Conservation (phyloP, 1,140 invertebrate genomes). For the Scaptomyza pallida region DNA sequence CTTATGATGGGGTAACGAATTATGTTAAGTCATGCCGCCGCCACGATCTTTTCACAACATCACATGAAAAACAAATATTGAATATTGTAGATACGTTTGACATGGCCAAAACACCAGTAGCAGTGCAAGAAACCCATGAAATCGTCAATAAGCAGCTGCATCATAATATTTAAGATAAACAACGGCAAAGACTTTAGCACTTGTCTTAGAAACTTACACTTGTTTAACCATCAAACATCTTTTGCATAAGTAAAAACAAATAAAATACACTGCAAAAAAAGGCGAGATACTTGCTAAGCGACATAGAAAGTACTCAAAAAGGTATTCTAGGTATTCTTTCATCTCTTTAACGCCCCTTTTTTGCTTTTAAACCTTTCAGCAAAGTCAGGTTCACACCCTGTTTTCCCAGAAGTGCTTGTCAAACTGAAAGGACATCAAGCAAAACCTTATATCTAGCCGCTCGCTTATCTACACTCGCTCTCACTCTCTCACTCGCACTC, state of each 20-base stretch:
- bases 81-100: slow-evolving; percentile 34
- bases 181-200: not conserved
- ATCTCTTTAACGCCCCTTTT: no score
- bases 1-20: slow-evolving; percentile 21
- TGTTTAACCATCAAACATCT: not conserved
- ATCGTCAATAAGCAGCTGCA: slow-evolving; percentile 40
- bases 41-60: slow-evolving; percentile 70
- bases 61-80: slow-evolving; percentile 72
- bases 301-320: no score
- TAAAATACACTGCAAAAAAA: not conserved
- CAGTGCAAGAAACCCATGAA: slow-evolving; percentile 23
- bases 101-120: slow-evolving; percentile 56
- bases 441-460: slow-evolving; percentile 1
- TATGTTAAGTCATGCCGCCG: slow-evolving; percentile 65
- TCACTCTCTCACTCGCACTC: not conserved
- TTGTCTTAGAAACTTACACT: not conserved
- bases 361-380: not conserved
- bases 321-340: not conserved
- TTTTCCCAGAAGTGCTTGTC: slow-evolving; percentile 20
- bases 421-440: not conserved
- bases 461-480: not conserved
- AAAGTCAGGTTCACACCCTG: slow-evolving; percentile 7
- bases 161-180: slow-evolving; percentile 38
- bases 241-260: not conserved
- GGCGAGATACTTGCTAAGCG: no score